These are phyloP conservation scores for Xenus cinereus DNA, from an alignment of 2,113 vertebrate genomes.

Conservation along the genomic window DNA sequence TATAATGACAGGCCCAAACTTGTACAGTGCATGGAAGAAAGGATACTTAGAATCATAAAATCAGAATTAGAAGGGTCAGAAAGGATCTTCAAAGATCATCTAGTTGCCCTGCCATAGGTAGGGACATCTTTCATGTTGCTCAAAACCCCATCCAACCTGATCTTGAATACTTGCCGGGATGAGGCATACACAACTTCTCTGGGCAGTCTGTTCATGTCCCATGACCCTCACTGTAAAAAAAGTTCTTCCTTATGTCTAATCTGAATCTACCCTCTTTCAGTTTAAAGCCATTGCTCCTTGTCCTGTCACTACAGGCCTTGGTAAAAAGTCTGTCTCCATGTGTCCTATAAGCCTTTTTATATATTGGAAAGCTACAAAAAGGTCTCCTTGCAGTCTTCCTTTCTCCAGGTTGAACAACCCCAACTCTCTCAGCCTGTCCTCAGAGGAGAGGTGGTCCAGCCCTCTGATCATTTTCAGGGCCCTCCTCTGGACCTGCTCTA, in stretches of 20 bases:
- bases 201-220: neutral
- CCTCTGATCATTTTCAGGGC: neutral
- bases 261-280: neutral
- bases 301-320: neutral
- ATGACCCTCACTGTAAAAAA: neutral
- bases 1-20: neutral
- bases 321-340: neutral
- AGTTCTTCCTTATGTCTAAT: neutral
- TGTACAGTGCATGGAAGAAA: neutral
- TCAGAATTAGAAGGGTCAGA: neutral
- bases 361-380: neutral
- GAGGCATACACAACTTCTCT: neutral
- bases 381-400: neutral
- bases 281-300: neutral
- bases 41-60: neutral
- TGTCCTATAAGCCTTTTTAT: neutral
- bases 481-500: neutral
- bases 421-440: neutral
- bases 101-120: neutral
- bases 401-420: neutral
- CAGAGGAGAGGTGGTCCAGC: neutral
- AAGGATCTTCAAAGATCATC: neutral
- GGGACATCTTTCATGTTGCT: neutral
- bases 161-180: neutral
- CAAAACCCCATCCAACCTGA: neutral